A percentile compares a stretch with the other conserved stretches of the same genome.
These are phyloP conservation scores for Cephalopachus bancanus DNA, from an alignment of 2,797 vertebrate species.

Conservation along the genomic window DNA sequence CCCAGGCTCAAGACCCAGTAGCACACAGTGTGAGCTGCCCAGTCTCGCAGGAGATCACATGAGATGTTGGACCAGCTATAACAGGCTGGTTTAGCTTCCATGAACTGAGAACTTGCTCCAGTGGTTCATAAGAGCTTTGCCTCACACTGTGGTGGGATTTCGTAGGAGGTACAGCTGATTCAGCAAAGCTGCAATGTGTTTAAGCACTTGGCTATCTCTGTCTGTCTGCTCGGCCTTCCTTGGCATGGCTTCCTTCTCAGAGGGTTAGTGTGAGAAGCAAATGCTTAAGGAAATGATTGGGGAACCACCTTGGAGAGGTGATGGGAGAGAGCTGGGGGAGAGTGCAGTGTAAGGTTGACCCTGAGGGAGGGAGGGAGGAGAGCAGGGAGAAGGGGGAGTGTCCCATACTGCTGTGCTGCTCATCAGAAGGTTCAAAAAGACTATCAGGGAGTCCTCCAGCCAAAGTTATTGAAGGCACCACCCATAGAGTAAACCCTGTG, in stretches of 20 bases:
- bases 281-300: not conserved
- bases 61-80: fast-evolving
- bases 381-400: no score
- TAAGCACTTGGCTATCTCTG: not conserved
- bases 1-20: not conserved
- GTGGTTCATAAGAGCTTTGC: fast-evolving
- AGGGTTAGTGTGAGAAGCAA: not conserved
- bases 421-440: not conserved
- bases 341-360: not conserved
- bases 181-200: not conserved
- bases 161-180: not conserved
- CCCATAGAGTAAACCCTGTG: not conserved
- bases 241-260: not conserved
- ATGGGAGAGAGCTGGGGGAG: not conserved
- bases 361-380: no score
- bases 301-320: not conserved
- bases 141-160: fast-evolving
- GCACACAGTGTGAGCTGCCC: not conserved
- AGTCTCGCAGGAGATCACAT: fast-evolving
- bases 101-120: not conserved
- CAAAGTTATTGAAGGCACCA: not conserved
- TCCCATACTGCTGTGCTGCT: no score
- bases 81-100: not conserved
- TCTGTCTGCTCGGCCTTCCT: not conserved
- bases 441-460: not conserved